Evolutionary conservation across 2,797 vertebrate species (phyloP).

Genomic region (Helarctos malayanus): DNA sequence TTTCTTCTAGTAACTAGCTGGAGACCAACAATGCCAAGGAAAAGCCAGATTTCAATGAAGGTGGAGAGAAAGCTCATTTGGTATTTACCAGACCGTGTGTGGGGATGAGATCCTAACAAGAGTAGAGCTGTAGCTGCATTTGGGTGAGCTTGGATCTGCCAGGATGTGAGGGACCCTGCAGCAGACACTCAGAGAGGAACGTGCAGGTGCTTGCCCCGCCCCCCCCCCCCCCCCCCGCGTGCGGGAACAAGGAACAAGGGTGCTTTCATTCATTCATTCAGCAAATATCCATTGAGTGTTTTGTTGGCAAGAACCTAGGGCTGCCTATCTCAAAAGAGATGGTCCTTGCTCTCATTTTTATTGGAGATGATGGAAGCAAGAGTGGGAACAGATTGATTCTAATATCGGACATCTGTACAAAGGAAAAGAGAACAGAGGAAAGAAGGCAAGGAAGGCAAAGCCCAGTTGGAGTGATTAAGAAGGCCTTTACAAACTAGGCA

Average conservation of each 20-base stretch:
- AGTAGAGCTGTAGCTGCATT: no score
- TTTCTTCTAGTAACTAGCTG: neutral
- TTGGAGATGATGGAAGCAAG: neutral
- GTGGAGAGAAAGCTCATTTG: neutral
- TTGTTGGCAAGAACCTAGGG: neutral
- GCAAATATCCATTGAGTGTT: neutral
- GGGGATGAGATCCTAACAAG: neutral
- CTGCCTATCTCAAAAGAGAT: neutral
- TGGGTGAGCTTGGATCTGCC: neutral
- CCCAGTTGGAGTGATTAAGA: neutral
- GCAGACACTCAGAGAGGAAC: neutral
- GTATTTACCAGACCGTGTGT: neutral
- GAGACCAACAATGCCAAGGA: neutral
- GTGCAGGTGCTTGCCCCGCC: neutral
- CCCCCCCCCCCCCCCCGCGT: neutral
- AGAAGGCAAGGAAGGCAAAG: neutral
- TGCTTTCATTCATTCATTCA: neutral
- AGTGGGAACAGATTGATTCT: neutral
- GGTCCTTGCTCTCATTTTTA: neutral
- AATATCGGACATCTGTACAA: neutral
- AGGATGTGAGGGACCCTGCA: neutral
- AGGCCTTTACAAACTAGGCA: neutral
- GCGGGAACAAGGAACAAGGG: neutral
- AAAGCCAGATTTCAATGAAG: conserved; percentile 9
- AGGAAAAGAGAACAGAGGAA: neutral